Percentiles rank a stretch among this genome's conserved stretches.
Conservation (phyloP, 1,140 invertebrate species). For the Oryctes rhinoceros region DNA sequence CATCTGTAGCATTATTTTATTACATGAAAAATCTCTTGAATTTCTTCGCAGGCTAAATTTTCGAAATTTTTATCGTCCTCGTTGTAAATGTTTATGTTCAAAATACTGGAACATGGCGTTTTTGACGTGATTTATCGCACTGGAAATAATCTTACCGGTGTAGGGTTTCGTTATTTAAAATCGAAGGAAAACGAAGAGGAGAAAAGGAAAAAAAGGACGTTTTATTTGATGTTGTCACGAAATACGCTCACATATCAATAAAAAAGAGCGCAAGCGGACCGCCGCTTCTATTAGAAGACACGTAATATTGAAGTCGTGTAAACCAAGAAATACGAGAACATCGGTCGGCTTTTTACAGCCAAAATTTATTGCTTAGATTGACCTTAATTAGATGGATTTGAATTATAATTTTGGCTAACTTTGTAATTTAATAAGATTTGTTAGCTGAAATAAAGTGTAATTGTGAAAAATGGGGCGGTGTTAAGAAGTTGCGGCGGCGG, state of each 20-base stretch:
- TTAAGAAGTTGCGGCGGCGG: not conserved
- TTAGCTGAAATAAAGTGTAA: not conserved
- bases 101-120: not conserved
- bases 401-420: constrained; percentile 5
- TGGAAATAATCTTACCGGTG: not conserved
- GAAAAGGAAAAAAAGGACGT: not conserved
- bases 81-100: not conserved
- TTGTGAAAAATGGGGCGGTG: not conserved
- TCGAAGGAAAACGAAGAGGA: not conserved
- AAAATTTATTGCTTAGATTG: not conserved
- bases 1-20: too few species aligned
- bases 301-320: not conserved
- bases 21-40: too few species aligned
- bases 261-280: not conserved
- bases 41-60: too few species aligned
- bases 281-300: not conserved
- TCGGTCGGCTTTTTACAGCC: not conserved
- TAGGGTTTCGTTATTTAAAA: not conserved
- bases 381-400: not conserved
- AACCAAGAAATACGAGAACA: not conserved
- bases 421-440: constrained; percentile 29
- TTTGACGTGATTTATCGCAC: not conserved
- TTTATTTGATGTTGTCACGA: constrained; percentile 1
- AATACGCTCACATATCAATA: constrained; percentile 3
- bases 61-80: not conserved